Conservation (phyloP, 2,888 invertebrate species). For the Meandrusa payeni region DNA sequence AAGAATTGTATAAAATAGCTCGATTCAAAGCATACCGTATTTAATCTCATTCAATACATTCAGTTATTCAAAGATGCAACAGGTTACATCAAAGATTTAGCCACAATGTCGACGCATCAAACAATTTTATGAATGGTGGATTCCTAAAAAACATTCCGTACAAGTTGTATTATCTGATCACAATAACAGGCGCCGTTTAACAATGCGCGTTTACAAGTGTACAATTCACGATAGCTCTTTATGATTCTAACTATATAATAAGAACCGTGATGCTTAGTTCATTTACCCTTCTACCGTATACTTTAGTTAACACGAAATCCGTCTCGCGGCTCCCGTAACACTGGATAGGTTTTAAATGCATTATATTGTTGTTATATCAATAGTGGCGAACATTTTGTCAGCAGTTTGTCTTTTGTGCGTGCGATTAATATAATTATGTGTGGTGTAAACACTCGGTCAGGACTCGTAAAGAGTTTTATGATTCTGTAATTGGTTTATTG, state of each 20-base stretch:
- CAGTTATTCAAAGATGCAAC: conserved; percentile 48
- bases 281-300: conserved; percentile 38
- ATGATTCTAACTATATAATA: conserved; percentile 62
- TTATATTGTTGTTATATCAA: conserved; percentile 77
- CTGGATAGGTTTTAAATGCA: conserved; percentile 71
- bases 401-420: conserved; percentile 64
- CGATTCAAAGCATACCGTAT: conserved; percentile 5
- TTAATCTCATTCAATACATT: conserved; percentile 44
- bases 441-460: conserved; percentile 45
- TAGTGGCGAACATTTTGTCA: conserved; percentile 73
- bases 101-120: conserved; percentile 67
- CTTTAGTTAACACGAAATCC: conserved; percentile 32
- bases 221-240: conserved; percentile 78
- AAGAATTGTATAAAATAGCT: conserved; percentile 5
- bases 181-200: conserved; percentile 75
- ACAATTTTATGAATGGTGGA: conserved; percentile 72
- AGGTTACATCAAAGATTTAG: conserved; percentile 68
- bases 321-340: conserved; percentile 44
- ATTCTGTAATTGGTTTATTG: conserved; percentile 27
- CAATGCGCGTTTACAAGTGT: conserved; percentile 77
- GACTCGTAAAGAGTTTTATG: conserved; percentile 34
- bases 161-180: conserved; percentile 76
- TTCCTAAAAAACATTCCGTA: conserved; percentile 79
- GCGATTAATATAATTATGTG: conserved; percentile 71
- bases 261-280: conserved; percentile 52